phyloP scores from a whole-genome alignment of 2,888 invertebrate species.

The Gerris lacustris region DNA sequence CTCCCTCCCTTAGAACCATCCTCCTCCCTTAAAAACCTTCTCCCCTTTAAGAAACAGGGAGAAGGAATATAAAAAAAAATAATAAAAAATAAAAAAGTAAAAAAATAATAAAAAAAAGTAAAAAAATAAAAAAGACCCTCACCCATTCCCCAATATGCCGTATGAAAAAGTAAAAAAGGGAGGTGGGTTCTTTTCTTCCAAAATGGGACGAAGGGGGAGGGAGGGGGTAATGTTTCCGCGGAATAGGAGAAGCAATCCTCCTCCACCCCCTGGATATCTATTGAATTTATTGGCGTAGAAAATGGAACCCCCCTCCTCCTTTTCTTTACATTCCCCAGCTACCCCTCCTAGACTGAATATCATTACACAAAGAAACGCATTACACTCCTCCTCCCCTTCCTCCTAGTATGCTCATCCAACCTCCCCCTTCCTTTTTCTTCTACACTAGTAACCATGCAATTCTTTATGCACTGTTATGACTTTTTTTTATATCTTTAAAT shows the following conservation, averaged over 20 bases:
- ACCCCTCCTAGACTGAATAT: constrained; percentile 21
- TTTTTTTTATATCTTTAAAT: too few relatives aligned
- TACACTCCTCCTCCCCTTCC: background rate
- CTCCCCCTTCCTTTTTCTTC: constrained; percentile 13
- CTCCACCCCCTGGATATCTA: constrained; percentile 27
- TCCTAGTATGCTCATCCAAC: background rate
- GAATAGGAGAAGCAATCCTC: constrained; percentile 19
- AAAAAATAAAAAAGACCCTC: background rate
- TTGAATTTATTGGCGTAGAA: constrained; percentile 30
- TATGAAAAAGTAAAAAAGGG: constrained; percentile 15
- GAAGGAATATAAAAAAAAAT: too few relatives aligned
- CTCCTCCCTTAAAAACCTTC: background rate
- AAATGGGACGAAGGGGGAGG: constrained; percentile 14
- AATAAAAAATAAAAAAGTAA: background rate
- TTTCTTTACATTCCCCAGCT: background rate
- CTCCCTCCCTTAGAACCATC: background rate
- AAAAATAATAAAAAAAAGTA: background rate
- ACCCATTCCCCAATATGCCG: constrained; percentile 23
- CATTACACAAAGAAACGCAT: constrained; percentile 17
- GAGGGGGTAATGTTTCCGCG: constrained; percentile 24
- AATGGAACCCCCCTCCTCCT: constrained; percentile 20
- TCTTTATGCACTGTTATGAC: constrained; percentile 23
- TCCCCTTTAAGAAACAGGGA: too few relatives aligned
- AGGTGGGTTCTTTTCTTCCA: background rate
- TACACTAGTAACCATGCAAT: constrained; percentile 19